A percentile compares a stretch with the other conserved stretches of the same genome.
Evolutionary conservation across 2,113 vertebrate species (phyloP).

Genomic region (Polypterus bichir): DNA sequence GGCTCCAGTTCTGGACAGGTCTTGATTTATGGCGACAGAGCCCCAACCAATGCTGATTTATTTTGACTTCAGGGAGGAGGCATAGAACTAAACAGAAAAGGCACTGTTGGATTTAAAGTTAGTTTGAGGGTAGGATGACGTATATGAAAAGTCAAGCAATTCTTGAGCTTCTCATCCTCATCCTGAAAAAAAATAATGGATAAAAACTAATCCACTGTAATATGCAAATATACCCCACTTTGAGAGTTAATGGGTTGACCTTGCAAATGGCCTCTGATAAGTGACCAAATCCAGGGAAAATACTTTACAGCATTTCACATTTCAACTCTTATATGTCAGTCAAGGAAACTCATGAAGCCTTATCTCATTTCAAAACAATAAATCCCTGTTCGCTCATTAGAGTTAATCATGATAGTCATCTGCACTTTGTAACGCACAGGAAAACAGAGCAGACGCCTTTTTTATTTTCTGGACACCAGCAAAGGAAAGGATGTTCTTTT

Average conservation of each 20-base stretch:
- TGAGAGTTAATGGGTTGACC: background rate
- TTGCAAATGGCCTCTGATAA: background rate
- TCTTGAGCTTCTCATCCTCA: conserved; percentile 37
- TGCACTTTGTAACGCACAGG: conserved; percentile 48
- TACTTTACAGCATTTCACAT: conserved; percentile 27
- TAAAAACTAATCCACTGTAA: background rate
- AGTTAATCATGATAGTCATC: conserved; percentile 55
- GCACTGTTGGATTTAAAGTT: conserved; percentile 51
- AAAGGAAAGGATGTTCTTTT: conserved; percentile 36
- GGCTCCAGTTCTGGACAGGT: conserved; percentile 92
- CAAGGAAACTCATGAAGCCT: conserved; percentile 37
- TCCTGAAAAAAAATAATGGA: background rate
- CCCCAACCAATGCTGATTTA: conserved; percentile 96
- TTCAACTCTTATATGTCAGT: conserved; percentile 44
- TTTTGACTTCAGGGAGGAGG: conserved; percentile 71
- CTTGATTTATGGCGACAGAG: conserved; percentile 96
- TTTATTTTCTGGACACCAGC: conserved; percentile 20
- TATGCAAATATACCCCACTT: background rate
- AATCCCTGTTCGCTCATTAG: conserved; percentile 54
- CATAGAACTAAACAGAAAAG: conserved; percentile 61
- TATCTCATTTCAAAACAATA: conserved; percentile 53
- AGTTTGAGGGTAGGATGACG: background rate
- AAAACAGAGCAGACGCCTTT: conserved; percentile 26
- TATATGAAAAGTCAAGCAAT: conserved; percentile 34
- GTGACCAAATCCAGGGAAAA: background rate